Evolutionary conservation across 1,140 invertebrate genomes (phyloP), one percentile per base, ranked within the genome.

Genomic region (Agrilus planipennis): DNA sequence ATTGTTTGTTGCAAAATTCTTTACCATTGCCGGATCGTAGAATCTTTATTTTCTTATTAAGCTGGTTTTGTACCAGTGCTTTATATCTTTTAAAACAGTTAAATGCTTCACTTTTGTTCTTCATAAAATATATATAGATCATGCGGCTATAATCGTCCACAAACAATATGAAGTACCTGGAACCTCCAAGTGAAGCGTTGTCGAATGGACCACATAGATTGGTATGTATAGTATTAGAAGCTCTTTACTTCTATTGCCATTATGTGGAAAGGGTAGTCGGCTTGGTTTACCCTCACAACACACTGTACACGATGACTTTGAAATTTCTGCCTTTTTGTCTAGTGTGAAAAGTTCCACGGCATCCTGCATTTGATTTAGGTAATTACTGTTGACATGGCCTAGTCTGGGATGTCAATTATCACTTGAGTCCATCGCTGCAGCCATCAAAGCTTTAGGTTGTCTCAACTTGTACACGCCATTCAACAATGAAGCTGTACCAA

Each of bases 91-190:
- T 6, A 25, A 10, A 6, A 34, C 16, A 37, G 37, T 48, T 49
- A 40, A 58, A 60, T 14, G 58, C 32, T 39, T 51, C 50, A 5
- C 57, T 50, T 18, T 31, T 42, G 10, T 34, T 22, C 16, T 11
- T 22, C 6, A 34, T 22, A 31, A 52, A 41, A 6, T 18, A 29
- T 45, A 62, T 53, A 54, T 48, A 46, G 30, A 50, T 47, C 40
- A 56, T 59, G 42, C 51, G 42, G 10, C 50, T 60, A 31, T 25
- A 63, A 46, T 64, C 56, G 49, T 63, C 60, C 36, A 52, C 48
- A 25, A 61, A 61, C 20, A 54, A 47, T 7, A 60, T 36, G 45
- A 61, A 51, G 39, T 64, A 52, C 34, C 22, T 45, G 5, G 45
- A 39, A 15, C 45, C 44, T 1, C 41, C 45, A 9, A 54, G 12